phyloP scores from a whole-genome alignment of 2,888 invertebrate genomes.

The Reticulitermes lucifugus region DNA sequence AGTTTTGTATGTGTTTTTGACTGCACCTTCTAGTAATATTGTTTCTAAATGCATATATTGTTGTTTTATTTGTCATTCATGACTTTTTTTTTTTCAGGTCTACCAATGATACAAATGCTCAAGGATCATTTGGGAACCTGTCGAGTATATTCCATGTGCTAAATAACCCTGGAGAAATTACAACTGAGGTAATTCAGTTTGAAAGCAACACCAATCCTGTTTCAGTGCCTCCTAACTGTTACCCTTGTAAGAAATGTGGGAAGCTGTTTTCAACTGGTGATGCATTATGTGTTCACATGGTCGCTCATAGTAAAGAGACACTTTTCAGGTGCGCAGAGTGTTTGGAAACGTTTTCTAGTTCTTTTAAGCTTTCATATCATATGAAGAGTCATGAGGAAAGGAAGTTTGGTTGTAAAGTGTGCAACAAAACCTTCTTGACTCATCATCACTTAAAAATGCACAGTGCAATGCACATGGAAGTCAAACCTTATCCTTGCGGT shows the following conservation, averaged over 20 bases:
- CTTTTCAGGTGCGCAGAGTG: conserved; percentile 32
- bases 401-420: conserved; percentile 21
- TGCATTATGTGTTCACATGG: not conserved
- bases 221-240: conserved; percentile 27
- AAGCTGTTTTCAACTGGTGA: conserved; percentile 5
- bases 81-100: conserved; percentile 31
- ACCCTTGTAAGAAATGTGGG: conserved; percentile 26
- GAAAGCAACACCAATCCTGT: not conserved
- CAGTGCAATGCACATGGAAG: conserved; percentile 26
- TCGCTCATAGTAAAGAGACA: conserved; percentile 7
- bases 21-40: not conserved
- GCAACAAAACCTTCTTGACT: conserved; percentile 19
- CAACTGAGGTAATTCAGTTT: conserved; percentile 31
- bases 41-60: not conserved
- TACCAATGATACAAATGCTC: conserved; percentile 18
- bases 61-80: not conserved
- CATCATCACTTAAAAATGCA: conserved; percentile 31
- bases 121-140: conserved; percentile 30
- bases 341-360: conserved; percentile 40
- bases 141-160: conserved; percentile 33
- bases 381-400: conserved; percentile 28
- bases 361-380: conserved; percentile 37
- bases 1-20: not conserved
- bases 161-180: conserved; percentile 32
- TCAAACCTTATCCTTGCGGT: conserved; percentile 12